phyloP scores from a whole-genome alignment of 2,797 vertebrate species.

The Brachymystax lenok region DNA sequence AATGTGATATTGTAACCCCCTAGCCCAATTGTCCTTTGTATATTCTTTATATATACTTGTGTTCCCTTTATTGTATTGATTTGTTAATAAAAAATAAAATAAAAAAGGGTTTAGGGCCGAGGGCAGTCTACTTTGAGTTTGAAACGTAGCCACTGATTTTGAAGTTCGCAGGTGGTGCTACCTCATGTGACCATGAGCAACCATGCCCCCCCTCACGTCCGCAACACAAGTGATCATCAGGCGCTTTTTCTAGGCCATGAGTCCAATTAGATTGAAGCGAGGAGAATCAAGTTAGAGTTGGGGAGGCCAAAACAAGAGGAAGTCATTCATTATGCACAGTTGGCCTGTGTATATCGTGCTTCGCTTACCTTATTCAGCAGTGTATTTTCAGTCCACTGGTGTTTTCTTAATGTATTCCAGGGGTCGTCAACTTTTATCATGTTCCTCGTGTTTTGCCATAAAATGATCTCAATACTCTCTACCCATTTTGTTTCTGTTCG shows the following conservation, averaged over 20 bases:
- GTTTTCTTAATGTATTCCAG: not conserved
- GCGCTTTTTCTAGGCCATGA: constrained; percentile 20
- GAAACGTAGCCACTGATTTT: too few relatives aligned
- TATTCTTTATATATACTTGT: too few relatives aligned
- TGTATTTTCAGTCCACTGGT: not conserved
- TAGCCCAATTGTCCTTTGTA: too few relatives aligned
- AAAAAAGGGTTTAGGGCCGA: too few relatives aligned
- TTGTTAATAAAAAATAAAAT: too few relatives aligned
- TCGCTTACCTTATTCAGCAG: not conserved
- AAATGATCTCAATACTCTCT: not conserved
- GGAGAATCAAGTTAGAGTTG: constrained; percentile 32
- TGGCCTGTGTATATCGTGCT: not conserved
- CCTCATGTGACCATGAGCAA: too few relatives aligned
- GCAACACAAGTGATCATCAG: too few relatives aligned
- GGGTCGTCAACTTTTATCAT: not conserved
- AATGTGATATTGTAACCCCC: too few relatives aligned
- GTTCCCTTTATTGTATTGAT: too few relatives aligned
- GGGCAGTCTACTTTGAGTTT: too few relatives aligned
- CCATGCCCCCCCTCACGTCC: too few relatives aligned
- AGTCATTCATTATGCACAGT: not conserved
- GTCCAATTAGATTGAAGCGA: constrained; percentile 39
- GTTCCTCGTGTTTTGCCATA: not conserved
- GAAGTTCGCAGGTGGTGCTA: too few relatives aligned
- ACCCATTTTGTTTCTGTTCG: not conserved
- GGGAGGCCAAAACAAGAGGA: not conserved